phyloP scores from a whole-genome alignment of 1,140 invertebrate genomes.

The Lepidurus couesii region DNA sequence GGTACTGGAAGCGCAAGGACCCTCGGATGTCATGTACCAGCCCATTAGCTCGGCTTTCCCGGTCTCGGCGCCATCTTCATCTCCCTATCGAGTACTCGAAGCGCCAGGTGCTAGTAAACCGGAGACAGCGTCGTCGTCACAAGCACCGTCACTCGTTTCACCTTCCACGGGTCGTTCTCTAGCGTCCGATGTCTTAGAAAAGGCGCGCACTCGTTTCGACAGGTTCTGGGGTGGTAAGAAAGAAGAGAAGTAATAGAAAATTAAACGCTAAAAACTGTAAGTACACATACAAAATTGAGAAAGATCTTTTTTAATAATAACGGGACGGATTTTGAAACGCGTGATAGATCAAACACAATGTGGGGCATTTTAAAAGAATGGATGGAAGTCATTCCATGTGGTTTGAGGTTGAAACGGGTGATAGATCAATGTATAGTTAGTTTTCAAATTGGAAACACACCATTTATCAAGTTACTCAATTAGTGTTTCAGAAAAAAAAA shows the following conservation, averaged over 20 bases:
- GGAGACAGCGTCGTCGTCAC: slow-evolving; percentile 40
- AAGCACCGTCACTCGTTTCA: slow-evolving; percentile 36
- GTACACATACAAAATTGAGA: not conserved
- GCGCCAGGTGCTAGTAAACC: slow-evolving; percentile 44
- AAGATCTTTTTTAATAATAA: not conserved
- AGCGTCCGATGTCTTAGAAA: slow-evolving; percentile 71
- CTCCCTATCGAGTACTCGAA: slow-evolving; percentile 45
- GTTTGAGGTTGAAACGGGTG: not conserved
- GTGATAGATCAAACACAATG: not conserved
- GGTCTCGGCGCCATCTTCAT: not conserved
- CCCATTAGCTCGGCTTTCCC: slow-evolving; percentile 28
- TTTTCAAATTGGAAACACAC: not conserved
- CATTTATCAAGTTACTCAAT: not conserved
- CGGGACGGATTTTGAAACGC: not conserved
- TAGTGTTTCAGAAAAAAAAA: not conserved
- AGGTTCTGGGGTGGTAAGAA: slow-evolving; percentile 68
- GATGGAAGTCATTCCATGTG: not conserved
- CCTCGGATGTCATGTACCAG: slow-evolving; percentile 36
- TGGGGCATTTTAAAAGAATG: not conserved
- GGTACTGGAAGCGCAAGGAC: slow-evolving; percentile 34
- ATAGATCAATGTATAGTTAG: not conserved
- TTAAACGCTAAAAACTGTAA: not conserved
- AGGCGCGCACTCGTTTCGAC: slow-evolving; percentile 73
- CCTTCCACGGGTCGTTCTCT: slow-evolving; percentile 50
- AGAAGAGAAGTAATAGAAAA: slow-evolving; percentile 28